These are phyloP conservation scores for Heliconius aoede DNA, from an alignment of 2,888 invertebrate species.

Conservation along the genomic window DNA sequence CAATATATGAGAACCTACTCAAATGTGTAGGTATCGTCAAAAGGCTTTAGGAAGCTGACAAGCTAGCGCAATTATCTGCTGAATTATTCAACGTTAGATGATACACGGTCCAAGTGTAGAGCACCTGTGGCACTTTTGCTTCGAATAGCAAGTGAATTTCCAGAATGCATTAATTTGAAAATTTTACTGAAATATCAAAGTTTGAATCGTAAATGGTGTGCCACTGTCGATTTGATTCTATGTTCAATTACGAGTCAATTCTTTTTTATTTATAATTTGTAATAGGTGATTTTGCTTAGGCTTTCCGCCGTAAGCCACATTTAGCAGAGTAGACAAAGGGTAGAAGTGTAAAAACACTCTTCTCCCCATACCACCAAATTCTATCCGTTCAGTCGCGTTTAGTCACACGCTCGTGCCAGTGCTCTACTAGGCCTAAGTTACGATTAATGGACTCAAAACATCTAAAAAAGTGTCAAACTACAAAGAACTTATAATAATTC, in stretches of 20 bases:
- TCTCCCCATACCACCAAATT: too few species aligned
- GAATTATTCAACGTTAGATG: slow-evolving; percentile 56
- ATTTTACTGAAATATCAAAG: not conserved
- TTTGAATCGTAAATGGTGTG: not conserved
- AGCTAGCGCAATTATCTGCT: slow-evolving; percentile 55
- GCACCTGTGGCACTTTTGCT: slow-evolving; percentile 35
- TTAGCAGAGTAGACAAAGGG: not conserved
- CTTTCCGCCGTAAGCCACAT: not conserved
- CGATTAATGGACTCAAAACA: too few species aligned
- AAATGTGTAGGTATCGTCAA: slow-evolving; percentile 25
- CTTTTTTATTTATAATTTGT: not conserved
- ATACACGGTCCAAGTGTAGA: slow-evolving; percentile 36
- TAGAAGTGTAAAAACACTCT: not conserved
- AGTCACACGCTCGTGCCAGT: not conserved
- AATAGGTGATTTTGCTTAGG: not conserved
- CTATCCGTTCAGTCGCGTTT: too few species aligned
- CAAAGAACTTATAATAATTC: not conserved
- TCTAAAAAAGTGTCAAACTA: not conserved
- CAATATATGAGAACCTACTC: not conserved
- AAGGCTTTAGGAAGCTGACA: slow-evolving; percentile 42
- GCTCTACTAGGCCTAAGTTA: not conserved
- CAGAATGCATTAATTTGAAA: slow-evolving; percentile 8
- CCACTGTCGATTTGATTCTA: not conserved
- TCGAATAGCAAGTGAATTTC: slow-evolving; percentile 17
- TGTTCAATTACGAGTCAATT: not conserved